These are phyloP conservation scores for Athrips mouffetella DNA, from an alignment of 2,888 invertebrate species.

Conservation along the genomic window DNA sequence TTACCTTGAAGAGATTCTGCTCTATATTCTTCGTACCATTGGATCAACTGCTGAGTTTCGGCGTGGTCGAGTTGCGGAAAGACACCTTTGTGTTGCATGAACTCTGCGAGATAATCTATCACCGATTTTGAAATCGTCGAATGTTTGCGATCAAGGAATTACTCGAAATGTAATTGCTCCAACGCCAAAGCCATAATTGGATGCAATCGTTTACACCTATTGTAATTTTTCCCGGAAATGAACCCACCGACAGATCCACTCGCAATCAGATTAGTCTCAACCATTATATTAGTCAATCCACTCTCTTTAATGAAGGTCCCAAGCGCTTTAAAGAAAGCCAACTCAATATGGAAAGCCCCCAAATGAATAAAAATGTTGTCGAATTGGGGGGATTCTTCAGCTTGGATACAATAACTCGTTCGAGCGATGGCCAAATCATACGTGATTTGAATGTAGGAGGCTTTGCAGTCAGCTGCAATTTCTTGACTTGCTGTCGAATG, in stretches of 20 bases:
- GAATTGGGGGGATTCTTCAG: conserved; percentile 28
- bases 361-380: conserved; percentile 36
- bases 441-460: conserved; percentile 29
- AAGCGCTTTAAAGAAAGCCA: conserved; percentile 37
- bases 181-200: conserved; percentile 4
- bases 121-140: conserved; percentile 27
- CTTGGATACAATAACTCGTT: conserved; percentile 28
- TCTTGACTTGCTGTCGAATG: conserved; percentile 29
- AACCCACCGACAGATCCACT: conserved; percentile 35
- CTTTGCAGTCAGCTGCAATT: conserved; percentile 30
- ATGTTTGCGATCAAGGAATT: conserved; percentile 1
- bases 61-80: conserved; percentile 34
- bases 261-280: conserved; percentile 18
- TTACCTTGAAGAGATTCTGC: conserved; percentile 23
- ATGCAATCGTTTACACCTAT: conserved; percentile 32
- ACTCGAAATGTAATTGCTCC: conserved; percentile 19
- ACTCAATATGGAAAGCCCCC: conserved; percentile 32
- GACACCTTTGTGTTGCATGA: conserved; percentile 43
- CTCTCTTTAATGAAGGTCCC: conserved; percentile 34
- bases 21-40: conserved; percentile 31
- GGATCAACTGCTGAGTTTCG: conserved; percentile 37
- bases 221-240: conserved; percentile 28
- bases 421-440: conserved; percentile 37
- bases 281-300: conserved; percentile 34
- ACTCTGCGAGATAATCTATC: conserved; percentile 35